A percentile compares a stretch with the other conserved stretches of the same genome.
Evolutionary conservation across 2,888 invertebrate species (phyloP).

Genomic region (Aphrophora alni): DNA sequence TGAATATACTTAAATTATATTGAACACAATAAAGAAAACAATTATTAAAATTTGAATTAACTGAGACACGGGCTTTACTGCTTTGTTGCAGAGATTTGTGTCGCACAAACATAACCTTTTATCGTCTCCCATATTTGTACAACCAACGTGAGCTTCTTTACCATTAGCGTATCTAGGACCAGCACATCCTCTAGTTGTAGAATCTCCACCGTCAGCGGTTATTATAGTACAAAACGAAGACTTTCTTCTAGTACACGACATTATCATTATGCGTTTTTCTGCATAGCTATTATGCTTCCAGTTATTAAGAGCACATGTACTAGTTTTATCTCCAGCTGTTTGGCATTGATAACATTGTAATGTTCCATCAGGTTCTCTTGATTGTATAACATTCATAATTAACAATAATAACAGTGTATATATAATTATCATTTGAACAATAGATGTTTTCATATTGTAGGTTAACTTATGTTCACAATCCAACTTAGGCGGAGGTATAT

Average conservation of each 20-base stretch:
- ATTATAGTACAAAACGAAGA: slow-evolving; percentile 32
- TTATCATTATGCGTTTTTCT: slow-evolving; percentile 28
- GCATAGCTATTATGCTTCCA: slow-evolving; percentile 30
- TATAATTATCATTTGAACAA: background rate
- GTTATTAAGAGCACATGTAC: slow-evolving; percentile 7
- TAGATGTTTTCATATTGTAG: no score
- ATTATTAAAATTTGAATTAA: no score
- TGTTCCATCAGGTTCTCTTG: background rate
- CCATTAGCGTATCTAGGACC: slow-evolving; percentile 14
- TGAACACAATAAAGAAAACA: no score
- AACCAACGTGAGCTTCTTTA: slow-evolving; percentile 14
- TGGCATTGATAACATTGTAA: slow-evolving; percentile 30
- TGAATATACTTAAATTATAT: no score
- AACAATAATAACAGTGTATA: background rate
- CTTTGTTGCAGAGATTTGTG: slow-evolving; percentile 34
- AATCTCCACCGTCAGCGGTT: background rate
- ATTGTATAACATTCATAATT: background rate
- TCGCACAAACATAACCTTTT: slow-evolving; percentile 31
- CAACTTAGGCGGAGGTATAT: no score
- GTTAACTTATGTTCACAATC: no score
- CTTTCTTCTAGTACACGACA: slow-evolving; percentile 34
- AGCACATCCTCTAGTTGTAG: slow-evolving; percentile 28
- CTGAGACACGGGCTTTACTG: background rate
- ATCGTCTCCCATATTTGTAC: slow-evolving; percentile 3
- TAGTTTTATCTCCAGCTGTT: background rate